Conservation (phyloP, 2,888 invertebrate species). For the Andrena camellia region DNA sequence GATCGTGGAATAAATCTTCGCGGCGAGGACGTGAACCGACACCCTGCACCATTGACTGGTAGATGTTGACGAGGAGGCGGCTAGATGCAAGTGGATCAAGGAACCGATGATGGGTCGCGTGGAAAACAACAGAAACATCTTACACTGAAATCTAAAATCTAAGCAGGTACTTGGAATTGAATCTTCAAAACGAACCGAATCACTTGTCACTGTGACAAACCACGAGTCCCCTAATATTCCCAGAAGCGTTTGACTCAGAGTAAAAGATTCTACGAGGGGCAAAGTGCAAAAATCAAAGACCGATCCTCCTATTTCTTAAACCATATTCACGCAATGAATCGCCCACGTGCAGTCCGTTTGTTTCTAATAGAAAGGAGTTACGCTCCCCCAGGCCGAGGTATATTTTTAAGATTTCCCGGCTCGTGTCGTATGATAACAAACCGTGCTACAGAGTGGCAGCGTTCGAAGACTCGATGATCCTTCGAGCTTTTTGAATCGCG, state of each 20-base stretch:
- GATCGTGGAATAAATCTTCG: slow-evolving; percentile 13
- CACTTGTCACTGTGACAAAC: too few species aligned
- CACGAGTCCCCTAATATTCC: too few species aligned
- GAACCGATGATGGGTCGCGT: neutral
- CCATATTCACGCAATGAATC: slow-evolving; percentile 1
- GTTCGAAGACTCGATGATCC: neutral
- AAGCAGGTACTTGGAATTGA: too few species aligned
- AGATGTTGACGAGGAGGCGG: slow-evolving; percentile 4
- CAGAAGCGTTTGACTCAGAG: too few species aligned
- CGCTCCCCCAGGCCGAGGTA: neutral
- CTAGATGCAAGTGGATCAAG: slow-evolving; percentile 7
- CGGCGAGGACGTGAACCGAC: slow-evolving; percentile 12
- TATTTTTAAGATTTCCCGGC: neutral
- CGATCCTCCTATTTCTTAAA: neutral
- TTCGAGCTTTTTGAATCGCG: neutral
- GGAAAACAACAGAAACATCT: neutral
- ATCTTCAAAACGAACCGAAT: too few species aligned
- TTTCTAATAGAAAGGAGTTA: slow-evolving; percentile 5
- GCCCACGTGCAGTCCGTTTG: slow-evolving; percentile 14
- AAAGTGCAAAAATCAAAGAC: neutral
- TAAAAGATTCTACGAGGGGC: too few species aligned
- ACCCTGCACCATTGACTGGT: neutral
- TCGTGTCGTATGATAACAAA: slow-evolving; percentile 14
- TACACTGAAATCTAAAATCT: neutral
- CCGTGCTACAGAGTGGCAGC: neutral